Evolutionary conservation across 2,113 vertebrate genomes (phyloP).

Genomic region (Heterocephalus glaber): DNA sequence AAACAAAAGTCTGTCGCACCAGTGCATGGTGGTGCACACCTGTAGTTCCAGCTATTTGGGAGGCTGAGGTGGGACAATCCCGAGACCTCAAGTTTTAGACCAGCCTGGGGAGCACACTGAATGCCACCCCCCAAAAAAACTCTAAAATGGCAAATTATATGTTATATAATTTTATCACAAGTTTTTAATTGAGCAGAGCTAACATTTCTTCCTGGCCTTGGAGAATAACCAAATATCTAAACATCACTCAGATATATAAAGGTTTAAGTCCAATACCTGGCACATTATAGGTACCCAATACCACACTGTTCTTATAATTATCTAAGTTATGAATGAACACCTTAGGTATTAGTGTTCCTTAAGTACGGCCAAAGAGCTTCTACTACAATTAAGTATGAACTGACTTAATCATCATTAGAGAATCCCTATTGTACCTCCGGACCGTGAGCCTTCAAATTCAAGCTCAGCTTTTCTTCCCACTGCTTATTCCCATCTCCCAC

Average conservation of each 20-base stretch:
- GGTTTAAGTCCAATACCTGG: background rate
- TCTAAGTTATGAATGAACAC: background rate
- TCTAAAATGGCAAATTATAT: background rate
- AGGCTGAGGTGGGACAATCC: background rate
- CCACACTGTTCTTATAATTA: background rate
- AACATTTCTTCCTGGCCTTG: background rate
- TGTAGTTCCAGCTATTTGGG: background rate
- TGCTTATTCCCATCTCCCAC: constrained; percentile 49
- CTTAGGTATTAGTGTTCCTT: background rate
- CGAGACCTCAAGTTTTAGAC: background rate
- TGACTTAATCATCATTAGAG: background rate
- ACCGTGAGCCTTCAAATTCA: constrained; percentile 53
- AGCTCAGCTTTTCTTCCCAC: constrained; percentile 34
- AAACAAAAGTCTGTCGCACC: background rate
- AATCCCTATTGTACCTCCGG: constrained; percentile 9
- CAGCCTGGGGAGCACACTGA: background rate
- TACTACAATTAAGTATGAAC: constrained; percentile 64
- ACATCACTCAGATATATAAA: background rate
- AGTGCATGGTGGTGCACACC: background rate
- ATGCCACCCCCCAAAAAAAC: background rate
- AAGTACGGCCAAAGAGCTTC: constrained; percentile 33
- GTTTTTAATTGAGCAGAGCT: background rate
- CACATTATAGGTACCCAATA: background rate
- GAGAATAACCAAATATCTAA: background rate
- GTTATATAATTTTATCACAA: background rate